Evolutionary conservation across 1,140 invertebrate species (phyloP).

Genomic region (Pogonomyrmex barbatus): DNA sequence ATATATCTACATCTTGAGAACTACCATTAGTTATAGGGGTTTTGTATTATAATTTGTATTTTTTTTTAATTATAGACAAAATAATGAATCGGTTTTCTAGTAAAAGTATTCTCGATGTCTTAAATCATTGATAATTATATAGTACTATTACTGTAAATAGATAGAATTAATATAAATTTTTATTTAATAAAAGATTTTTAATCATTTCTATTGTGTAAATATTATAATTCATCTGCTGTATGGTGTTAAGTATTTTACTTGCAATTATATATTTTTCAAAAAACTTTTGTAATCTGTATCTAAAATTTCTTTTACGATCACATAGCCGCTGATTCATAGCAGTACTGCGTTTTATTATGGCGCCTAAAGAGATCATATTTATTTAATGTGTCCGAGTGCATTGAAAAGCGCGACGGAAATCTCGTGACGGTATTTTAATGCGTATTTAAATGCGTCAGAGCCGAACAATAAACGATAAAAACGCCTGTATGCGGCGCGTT

Average conservation of each 20-base stretch:
- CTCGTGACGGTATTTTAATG: conserved; percentile 56
- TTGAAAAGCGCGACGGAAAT: conserved; percentile 42
- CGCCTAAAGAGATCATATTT: background rate
- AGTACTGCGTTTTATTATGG: background rate
- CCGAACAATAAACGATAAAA: conserved; percentile 50
- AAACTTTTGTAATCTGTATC: background rate
- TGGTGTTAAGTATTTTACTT: conserved; percentile 3
- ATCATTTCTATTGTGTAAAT: background rate
- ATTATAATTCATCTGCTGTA: background rate
- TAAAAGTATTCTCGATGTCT: background rate
- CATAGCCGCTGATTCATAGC: background rate
- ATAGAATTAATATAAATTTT: background rate
- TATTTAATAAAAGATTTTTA: background rate
- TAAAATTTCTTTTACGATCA: background rate
- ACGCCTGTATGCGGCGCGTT: background rate
- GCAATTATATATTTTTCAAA: background rate
- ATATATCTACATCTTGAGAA: background rate
- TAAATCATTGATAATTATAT: background rate
- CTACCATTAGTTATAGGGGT: background rate
- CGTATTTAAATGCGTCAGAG: conserved; percentile 44
- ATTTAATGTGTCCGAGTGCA: conserved; percentile 35
- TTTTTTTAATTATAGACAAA: background rate
- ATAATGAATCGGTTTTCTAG: background rate
- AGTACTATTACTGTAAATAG: background rate
- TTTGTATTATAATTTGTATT: background rate